phyloP scores from a whole-genome alignment of 2,888 invertebrate genomes.

The Amphimallon solstitiale region DNA sequence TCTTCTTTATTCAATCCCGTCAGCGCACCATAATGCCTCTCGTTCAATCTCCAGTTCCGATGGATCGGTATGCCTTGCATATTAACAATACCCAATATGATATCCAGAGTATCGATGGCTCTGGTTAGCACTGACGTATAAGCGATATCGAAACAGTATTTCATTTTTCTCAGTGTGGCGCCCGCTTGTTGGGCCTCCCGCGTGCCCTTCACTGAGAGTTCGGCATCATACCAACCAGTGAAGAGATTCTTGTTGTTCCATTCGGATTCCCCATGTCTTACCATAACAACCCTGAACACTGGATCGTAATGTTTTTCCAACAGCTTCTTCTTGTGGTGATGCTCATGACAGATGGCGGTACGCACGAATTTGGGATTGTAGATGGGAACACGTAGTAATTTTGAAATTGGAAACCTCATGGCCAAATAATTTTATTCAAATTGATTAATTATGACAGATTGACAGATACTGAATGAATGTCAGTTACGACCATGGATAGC shows the following conservation, averaged over 20 bases:
- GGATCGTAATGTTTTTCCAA: not conserved
- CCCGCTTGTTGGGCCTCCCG: conserved; percentile 78
- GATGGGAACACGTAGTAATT: not conserved
- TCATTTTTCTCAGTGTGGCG: conserved; percentile 75
- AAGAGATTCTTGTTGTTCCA: conserved; percentile 38
- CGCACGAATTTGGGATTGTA: no score
- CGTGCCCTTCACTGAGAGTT: conserved; percentile 62
- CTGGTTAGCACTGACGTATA: conserved; percentile 84
- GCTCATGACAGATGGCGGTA: not conserved
- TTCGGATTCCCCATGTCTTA: conserved; percentile 39
- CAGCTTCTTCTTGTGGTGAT: not conserved
- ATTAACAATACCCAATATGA: conserved; percentile 74
- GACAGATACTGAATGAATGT: no score
- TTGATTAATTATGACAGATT: no score
- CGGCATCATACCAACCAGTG: conserved; percentile 38
- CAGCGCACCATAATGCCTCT: conserved; percentile 87
- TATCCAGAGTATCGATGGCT: conserved; percentile 77
- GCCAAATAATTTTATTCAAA: no score
- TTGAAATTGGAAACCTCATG: not conserved
- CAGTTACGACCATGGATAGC: no score
- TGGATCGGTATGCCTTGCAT: conserved; percentile 72
- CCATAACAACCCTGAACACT: conserved; percentile 34
- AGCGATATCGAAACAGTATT: conserved; percentile 79
- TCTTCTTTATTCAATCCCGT: conserved; percentile 88
- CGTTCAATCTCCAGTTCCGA: conserved; percentile 86